Conservation (phyloP, 2,797 vertebrate genomes). For the Chiloscyllium punctatum region DNA sequence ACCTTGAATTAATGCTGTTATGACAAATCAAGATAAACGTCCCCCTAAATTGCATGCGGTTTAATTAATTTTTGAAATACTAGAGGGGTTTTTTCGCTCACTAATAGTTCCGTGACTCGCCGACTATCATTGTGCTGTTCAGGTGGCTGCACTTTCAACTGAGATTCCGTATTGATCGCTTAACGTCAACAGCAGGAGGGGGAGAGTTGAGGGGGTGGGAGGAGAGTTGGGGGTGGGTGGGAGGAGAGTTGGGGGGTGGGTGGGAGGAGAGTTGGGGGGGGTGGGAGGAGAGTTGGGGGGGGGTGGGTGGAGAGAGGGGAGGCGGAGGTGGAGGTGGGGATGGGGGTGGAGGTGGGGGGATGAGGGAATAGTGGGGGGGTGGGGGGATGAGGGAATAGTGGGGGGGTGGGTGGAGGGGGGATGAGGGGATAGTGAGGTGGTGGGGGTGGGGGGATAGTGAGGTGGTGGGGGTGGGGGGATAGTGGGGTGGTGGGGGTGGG, state of each 20-base stretch:
- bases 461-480: too few species aligned
- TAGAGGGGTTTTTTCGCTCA: constrained; percentile 57
- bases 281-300: too few species aligned
- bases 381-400: constrained; percentile 73
- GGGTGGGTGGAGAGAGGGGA: constrained; percentile 69
- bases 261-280: too few species aligned
- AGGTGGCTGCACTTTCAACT: constrained; percentile 99
- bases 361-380: constrained; percentile 41
- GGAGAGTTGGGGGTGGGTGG: constrained; percentile 63
- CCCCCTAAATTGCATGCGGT: constrained; percentile 99
- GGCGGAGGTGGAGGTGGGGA: too few species aligned
- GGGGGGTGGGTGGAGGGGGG: rapidly evolving
- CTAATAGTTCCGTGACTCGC: constrained; percentile 95
- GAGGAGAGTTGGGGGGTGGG: constrained; percentile 77
- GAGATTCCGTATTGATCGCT: constrained; percentile 99
- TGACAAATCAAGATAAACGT: constrained; percentile 99
- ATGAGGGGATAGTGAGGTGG: too few species aligned
- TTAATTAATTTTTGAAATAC: constrained; percentile 99
- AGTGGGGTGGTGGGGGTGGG: too few species aligned
- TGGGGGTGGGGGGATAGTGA: too few species aligned
- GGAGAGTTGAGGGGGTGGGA: too few species aligned
- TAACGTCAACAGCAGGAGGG: constrained; percentile 97
- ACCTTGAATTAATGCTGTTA: constrained; percentile 99
- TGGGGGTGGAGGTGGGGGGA: too few species aligned
- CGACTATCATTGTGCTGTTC: constrained; percentile 92